phyloP scores from a whole-genome alignment of 2,888 invertebrate genomes.

The Heliconius ethilla region DNA sequence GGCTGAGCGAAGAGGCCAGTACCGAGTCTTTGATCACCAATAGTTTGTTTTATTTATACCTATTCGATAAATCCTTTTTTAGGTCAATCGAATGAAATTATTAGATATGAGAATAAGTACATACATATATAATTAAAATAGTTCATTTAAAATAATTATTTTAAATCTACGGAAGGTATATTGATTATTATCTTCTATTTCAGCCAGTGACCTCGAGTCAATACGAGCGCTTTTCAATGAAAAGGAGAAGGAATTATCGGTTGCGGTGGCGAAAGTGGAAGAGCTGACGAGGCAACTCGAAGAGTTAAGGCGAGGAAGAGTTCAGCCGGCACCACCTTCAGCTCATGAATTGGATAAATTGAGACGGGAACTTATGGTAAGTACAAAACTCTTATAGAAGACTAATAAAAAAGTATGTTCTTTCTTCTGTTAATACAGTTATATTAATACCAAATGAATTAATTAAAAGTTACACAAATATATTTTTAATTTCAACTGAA shows the following conservation, averaged over 20 bases:
- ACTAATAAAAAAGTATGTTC: neutral
- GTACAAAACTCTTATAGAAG: neutral
- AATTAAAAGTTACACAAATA: neutral
- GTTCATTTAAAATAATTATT: too few relatives aligned
- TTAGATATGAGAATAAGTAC: neutral
- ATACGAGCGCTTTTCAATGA: constrained; percentile 98
- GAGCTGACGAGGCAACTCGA: constrained; percentile 97
- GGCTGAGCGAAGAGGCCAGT: too few relatives aligned
- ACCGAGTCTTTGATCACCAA: neutral
- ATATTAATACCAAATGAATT: neutral
- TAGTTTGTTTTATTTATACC: neutral
- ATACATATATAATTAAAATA: too few relatives aligned
- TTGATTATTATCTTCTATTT: constrained; percentile 56
- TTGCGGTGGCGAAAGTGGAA: constrained; percentile 99
- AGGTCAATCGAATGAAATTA: too few relatives aligned
- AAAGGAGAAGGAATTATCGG: constrained; percentile 97
- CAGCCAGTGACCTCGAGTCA: constrained; percentile 97
- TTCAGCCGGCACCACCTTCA: constrained; percentile 85
- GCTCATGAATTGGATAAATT: constrained; percentile 96
- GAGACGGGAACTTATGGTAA: constrained; percentile 93
- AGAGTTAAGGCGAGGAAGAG: constrained; percentile 89
- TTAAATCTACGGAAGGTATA: neutral
- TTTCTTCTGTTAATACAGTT: neutral
- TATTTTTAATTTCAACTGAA: neutral
- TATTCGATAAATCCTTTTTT: neutral